Evolutionary conservation across 1,140 invertebrate species (phyloP).

Genomic region (Drosophila mojavensis): DNA sequence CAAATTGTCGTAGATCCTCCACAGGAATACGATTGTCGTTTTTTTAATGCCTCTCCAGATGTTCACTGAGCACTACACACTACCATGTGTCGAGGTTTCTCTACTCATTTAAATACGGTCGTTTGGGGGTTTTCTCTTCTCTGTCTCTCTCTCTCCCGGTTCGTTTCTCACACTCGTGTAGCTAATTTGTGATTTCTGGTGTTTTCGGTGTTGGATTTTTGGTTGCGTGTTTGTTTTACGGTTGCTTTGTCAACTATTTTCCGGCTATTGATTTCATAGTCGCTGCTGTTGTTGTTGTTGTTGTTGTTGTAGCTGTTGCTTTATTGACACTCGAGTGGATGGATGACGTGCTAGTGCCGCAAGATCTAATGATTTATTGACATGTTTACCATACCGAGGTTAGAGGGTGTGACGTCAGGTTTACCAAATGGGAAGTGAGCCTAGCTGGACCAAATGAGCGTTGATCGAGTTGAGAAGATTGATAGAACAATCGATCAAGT

Average conservation of each 20-base stretch:
- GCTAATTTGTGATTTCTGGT: slow-evolving; percentile 79
- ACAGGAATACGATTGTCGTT: slow-evolving; percentile 48
- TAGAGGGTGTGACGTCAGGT: slow-evolving; percentile 4
- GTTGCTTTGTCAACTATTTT: slow-evolving; percentile 73
- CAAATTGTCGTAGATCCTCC: slow-evolving; percentile 58
- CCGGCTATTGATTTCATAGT: slow-evolving; percentile 69
- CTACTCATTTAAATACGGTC: slow-evolving; percentile 62
- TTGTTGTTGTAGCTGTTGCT: slow-evolving; percentile 20
- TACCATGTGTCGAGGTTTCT: slow-evolving; percentile 65
- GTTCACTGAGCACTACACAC: slow-evolving; percentile 41
- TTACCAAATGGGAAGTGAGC: neutral
- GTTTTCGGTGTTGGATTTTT: slow-evolving; percentile 70
- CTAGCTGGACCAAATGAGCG: neutral
- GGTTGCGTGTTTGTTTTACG: slow-evolving; percentile 64
- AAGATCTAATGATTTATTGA: slow-evolving; percentile 66
- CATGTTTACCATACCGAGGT: slow-evolving; percentile 35
- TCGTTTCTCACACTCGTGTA: slow-evolving; percentile 72
- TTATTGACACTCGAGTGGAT: slow-evolving; percentile 45
- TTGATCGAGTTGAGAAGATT: neutral
- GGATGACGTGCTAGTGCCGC: slow-evolving; percentile 64
- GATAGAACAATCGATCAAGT: no score
- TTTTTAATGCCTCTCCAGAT: slow-evolving; percentile 72
- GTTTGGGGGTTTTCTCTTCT: slow-evolving; percentile 19
- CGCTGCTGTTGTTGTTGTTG: slow-evolving; percentile 27
- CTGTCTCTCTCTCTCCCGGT: neutral